Conservation (phyloP, 2,888 invertebrate genomes). For the Onchidella celtica region DNA sequence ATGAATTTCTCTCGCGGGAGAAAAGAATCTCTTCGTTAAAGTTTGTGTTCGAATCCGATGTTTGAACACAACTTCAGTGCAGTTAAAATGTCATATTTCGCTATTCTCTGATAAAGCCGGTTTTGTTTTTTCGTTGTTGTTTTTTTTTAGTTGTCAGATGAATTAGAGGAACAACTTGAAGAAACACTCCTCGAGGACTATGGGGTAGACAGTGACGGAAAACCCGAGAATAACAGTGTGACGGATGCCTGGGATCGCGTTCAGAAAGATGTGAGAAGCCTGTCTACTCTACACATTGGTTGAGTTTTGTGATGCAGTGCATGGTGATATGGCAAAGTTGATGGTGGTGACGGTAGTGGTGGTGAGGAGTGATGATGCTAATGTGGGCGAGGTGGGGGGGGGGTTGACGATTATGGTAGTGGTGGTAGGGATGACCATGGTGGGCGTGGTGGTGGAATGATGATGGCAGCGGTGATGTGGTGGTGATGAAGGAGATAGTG, state of each 20-base stretch:
- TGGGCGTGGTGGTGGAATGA: neutral
- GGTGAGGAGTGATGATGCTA: no score
- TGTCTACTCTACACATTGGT: neutral
- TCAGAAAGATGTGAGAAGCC: slow-evolving; percentile 9
- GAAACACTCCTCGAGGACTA: neutral
- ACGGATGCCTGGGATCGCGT: slow-evolving; percentile 23
- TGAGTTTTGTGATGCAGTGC: neutral
- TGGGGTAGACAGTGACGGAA: neutral
- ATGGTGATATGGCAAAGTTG: neutral
- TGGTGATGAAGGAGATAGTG: no score
- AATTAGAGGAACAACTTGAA: neutral
- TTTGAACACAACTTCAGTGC: no score
- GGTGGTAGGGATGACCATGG: neutral
- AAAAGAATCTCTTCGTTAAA: no score
- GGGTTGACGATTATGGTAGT: neutral
- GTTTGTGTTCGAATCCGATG: no score
- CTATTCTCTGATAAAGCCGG: no score
- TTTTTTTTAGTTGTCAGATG: neutral
- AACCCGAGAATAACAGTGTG: neutral
- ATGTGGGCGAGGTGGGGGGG: neutral
- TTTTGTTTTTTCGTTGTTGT: neutral
- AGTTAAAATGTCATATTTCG: no score
- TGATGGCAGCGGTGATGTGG: no score
- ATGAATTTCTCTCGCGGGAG: no score
- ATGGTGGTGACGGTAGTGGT: no score